A percentile compares a stretch with the other conserved stretches of the same genome.
These are phyloP conservation scores for Rhinogobius similis DNA, from an alignment of 2,113 vertebrate genomes.

Conservation along the genomic window DNA sequence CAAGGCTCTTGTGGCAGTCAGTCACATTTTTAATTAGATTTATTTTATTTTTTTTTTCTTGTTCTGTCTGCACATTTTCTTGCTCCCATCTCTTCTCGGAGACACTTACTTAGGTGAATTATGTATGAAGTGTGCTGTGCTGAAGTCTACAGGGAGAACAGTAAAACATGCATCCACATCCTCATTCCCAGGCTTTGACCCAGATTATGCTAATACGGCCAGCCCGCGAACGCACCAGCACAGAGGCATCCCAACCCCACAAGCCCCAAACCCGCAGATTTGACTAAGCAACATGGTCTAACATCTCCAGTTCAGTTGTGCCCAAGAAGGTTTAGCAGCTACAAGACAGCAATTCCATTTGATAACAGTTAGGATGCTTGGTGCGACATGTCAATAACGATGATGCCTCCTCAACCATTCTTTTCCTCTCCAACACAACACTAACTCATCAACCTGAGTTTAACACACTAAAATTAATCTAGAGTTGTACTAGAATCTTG, in stretches of 20 bases:
- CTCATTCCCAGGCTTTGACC: constrained; percentile 65
- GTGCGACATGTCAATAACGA: neutral
- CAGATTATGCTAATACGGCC: constrained; percentile 63
- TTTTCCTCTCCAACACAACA: too few relatives aligned
- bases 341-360: constrained; percentile 4
- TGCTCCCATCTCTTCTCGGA: constrained; percentile 30
- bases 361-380: neutral
- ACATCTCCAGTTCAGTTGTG: constrained; percentile 4
- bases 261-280: constrained; percentile 45
- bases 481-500: too few relatives aligned
- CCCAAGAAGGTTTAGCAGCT: constrained; percentile 9
- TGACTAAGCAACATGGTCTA: constrained; percentile 15
- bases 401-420: neutral
- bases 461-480: too few relatives aligned
- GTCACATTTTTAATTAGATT: neutral
- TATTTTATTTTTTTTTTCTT: neutral
- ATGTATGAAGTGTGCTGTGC: constrained; percentile 66
- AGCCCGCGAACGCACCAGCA: constrained; percentile 55
- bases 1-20: neutral
- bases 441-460: too few relatives aligned
- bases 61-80: constrained; percentile 11
- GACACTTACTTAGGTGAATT: constrained; percentile 67
- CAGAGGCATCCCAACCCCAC: constrained; percentile 47
- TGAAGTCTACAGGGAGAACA: constrained; percentile 56
- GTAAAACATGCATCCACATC: constrained; percentile 67